A percentile compares a stretch with the other conserved stretches of the same genome.
These are phyloP conservation scores for Cariama cristata DNA, from an alignment of 2,113 vertebrate species.

Conservation along the genomic window DNA sequence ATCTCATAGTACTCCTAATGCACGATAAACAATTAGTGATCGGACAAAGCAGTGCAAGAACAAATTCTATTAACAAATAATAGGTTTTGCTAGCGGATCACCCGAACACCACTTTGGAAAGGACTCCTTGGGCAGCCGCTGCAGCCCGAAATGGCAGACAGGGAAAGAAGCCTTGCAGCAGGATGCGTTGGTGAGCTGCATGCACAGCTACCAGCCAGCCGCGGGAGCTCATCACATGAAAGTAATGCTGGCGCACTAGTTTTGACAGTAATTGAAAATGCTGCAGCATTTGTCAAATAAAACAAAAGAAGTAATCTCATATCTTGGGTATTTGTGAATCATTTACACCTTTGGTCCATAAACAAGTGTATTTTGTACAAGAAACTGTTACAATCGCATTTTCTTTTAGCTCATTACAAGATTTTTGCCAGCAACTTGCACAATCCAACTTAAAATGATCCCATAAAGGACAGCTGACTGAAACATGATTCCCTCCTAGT, in stretches of 20 bases:
- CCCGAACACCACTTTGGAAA: conserved; percentile 16
- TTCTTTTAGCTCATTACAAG: neutral
- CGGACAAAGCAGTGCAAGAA: conserved; percentile 18
- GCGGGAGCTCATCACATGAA: accelerated
- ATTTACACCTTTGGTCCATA: neutral
- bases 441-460: neutral
- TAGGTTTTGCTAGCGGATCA: conserved; percentile 1
- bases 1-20: conserved; percentile 26
- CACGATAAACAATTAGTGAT: neutral
- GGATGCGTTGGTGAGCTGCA: neutral
- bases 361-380: neutral
- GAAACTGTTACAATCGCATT: neutral
- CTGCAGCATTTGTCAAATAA: neutral
- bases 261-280: neutral
- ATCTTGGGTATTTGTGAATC: neutral
- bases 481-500: neutral
- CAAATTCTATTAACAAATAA: conserved; percentile 63
- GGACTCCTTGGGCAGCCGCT: neutral
- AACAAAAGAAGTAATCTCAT: neutral
- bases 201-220: accelerated
- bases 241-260: accelerated
- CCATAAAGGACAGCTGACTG: neutral
- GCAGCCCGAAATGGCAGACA: neutral
- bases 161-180: neutral
- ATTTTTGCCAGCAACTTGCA: neutral